Percentiles rank a stretch among this genome's conserved stretches.
Evolutionary conservation across 2,888 invertebrate species (phyloP).

Genomic region (Rhogogaster chlorosoma): DNA sequence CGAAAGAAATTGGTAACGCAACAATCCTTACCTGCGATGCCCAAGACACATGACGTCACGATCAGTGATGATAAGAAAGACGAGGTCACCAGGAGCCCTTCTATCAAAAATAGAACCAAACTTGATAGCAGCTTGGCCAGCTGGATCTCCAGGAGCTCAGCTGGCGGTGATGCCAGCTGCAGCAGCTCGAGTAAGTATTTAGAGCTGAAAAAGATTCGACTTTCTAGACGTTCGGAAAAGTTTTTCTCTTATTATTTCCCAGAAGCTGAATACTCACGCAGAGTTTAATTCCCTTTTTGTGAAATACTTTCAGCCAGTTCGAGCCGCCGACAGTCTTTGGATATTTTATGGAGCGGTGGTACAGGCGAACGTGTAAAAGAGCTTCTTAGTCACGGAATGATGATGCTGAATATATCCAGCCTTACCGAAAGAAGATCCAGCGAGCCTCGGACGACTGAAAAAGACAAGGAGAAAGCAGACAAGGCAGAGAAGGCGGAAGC

Average conservation of each 20-base stretch:
- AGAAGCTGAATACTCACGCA: not conserved
- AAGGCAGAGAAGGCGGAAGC: slow-evolving; percentile 69
- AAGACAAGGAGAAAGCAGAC: slow-evolving; percentile 70
- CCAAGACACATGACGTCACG: slow-evolving; percentile 68
- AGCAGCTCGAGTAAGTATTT: slow-evolving; percentile 74
- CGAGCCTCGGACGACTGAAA: slow-evolving; percentile 82
- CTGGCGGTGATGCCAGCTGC: slow-evolving; percentile 75
- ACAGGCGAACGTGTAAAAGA: slow-evolving; percentile 91
- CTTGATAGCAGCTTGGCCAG: slow-evolving; percentile 79
- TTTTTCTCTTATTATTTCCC: not conserved
- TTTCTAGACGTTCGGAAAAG: not conserved
- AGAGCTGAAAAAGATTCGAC: not conserved
- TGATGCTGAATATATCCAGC: slow-evolving; percentile 85
- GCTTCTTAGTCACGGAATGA: slow-evolving; percentile 88
- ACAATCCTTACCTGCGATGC: slow-evolving; percentile 78
- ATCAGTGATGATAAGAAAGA: slow-evolving; percentile 69
- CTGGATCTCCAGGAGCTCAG: slow-evolving; percentile 81
- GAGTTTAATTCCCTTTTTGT: not conserved
- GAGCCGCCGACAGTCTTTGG: slow-evolving; percentile 86
- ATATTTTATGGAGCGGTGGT: slow-evolving; percentile 85
- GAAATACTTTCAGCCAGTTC: slow-evolving; percentile 64
- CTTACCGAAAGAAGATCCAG: slow-evolving; percentile 88
- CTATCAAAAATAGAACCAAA: slow-evolving; percentile 73
- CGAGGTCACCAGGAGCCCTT: slow-evolving; percentile 76
- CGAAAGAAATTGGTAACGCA: slow-evolving; percentile 76